These are phyloP conservation scores for Hedya salicella DNA, from an alignment of 2,888 invertebrate genomes.

Conservation along the genomic window DNA sequence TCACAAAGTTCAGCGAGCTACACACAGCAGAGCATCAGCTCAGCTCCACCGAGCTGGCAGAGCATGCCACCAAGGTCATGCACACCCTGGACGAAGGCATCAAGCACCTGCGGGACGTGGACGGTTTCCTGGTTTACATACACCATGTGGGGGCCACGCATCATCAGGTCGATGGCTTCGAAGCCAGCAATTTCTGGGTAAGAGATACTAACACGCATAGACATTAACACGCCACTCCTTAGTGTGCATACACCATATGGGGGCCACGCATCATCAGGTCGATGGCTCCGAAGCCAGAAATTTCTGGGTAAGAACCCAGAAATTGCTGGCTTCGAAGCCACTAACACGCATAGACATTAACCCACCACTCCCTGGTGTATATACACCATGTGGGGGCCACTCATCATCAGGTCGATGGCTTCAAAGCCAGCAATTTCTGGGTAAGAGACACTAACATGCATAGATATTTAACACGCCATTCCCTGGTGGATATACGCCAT, in stretches of 20 bases:
- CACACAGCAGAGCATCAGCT: slow-evolving; percentile 91
- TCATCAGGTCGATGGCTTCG: slow-evolving; percentile 92
- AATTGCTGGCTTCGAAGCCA: slow-evolving; percentile 88
- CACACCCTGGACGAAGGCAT: slow-evolving; percentile 94
- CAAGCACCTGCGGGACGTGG: slow-evolving; percentile 92
- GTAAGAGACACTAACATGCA: slow-evolving; percentile 84
- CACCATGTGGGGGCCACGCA: slow-evolving; percentile 93
- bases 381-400: slow-evolving; percentile 92
- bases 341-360: too few relatives aligned
- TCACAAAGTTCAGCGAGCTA: slow-evolving; percentile 91
- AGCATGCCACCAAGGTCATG: slow-evolving; percentile 95
- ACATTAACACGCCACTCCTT: too few relatives aligned
- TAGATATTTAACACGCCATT: too few relatives aligned
- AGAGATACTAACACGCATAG: slow-evolving; percentile 62
- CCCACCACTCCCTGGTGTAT: slow-evolving; percentile 92
- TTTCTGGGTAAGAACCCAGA: too few relatives aligned
- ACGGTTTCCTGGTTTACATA: slow-evolving; percentile 91
- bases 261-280: too few relatives aligned
- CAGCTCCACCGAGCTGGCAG: slow-evolving; percentile 91
- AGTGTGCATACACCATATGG: too few relatives aligned
- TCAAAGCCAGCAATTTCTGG: slow-evolving; percentile 94
- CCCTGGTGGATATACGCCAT: too few relatives aligned
- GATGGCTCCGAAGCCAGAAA: too few relatives aligned
- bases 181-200: slow-evolving; percentile 94
- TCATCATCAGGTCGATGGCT: slow-evolving; percentile 92